Conservation (phyloP, 2,888 invertebrate genomes). For the Nemotelus nigrinus region DNA sequence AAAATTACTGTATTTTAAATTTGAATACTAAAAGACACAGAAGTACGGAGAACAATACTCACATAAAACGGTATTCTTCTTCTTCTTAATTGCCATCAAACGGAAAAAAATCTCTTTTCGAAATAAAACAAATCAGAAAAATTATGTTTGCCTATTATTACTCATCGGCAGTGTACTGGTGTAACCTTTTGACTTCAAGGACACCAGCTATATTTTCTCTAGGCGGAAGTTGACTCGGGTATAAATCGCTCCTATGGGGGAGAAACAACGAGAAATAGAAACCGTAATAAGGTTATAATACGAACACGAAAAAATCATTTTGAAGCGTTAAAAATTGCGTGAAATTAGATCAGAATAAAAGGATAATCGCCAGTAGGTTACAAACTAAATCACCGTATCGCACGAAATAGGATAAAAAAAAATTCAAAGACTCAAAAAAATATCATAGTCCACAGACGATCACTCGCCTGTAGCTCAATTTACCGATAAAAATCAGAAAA, state of each 20-base stretch:
- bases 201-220: neutral
- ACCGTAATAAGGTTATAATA: constrained; percentile 38
- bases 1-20: too few relatives aligned
- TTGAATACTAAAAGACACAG: too few relatives aligned
- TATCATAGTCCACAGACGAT: constrained; percentile 4
- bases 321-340: constrained; percentile 43
- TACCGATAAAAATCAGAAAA: constrained; percentile 23
- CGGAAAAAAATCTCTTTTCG: too few relatives aligned
- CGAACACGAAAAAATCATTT: constrained; percentile 32
- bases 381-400: constrained; percentile 30
- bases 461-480: constrained; percentile 1
- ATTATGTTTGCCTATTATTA: too few relatives aligned
- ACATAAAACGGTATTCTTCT: too few relatives aligned
- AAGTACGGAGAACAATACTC: too few relatives aligned
- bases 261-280: constrained; percentile 27
- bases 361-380: constrained; percentile 43
- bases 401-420: constrained; percentile 41
- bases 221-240: constrained; percentile 23
- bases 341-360: constrained; percentile 43
- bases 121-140: too few relatives aligned
- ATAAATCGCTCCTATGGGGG: constrained; percentile 14
- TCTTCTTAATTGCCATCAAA: too few relatives aligned
- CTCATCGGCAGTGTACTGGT: neutral
- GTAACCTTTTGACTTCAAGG: neutral
- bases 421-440: neutral